Evolutionary conservation across 2,113 vertebrate genomes (phyloP).

Genomic region (Oophaga pumilio): DNA sequence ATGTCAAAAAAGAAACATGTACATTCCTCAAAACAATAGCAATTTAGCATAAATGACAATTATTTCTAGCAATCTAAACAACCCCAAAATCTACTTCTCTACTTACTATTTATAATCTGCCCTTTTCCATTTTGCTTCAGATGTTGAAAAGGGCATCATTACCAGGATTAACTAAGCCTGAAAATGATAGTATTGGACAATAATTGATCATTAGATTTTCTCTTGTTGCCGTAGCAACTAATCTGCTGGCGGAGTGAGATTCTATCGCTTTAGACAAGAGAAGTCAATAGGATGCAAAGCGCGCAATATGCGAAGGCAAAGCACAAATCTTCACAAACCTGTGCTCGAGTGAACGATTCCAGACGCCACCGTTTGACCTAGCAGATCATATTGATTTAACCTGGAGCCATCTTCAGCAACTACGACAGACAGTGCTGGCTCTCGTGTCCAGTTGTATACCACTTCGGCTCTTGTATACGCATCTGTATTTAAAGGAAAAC

Average conservation of each 20-base stretch:
- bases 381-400: conserved; percentile 95
- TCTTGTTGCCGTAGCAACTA: conserved; percentile 23
- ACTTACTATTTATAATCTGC: conserved; percentile 39
- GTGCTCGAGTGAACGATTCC: conserved; percentile 97
- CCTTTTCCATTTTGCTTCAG: conserved; percentile 45
- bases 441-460: conserved; percentile 94
- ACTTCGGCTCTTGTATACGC: conserved; percentile 96
- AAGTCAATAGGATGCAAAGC: conserved; percentile 36
- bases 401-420: conserved; percentile 96
- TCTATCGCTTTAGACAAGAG: conserved; percentile 28
- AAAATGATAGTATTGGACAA: conserved; percentile 50
- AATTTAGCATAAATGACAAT: conserved; percentile 28
- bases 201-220: conserved; percentile 48
- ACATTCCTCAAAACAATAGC: conserved; percentile 18
- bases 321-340: conserved; percentile 72
- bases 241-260: conserved; percentile 19
- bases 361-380: conserved; percentile 94
- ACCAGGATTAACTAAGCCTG: conserved; percentile 43
- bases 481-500: conserved; percentile 71
- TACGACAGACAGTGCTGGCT: conserved; percentile 91
- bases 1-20: conserved; percentile 11
- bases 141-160: conserved; percentile 50
- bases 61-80: conserved; percentile 36
- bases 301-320: conserved; percentile 12
- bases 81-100: conserved; percentile 27